A percentile compares a stretch with the other conserved stretches of the same genome.
Conservation (phyloP, 2,888 invertebrate species). For the Gastracanthus pulcherrimus region DNA sequence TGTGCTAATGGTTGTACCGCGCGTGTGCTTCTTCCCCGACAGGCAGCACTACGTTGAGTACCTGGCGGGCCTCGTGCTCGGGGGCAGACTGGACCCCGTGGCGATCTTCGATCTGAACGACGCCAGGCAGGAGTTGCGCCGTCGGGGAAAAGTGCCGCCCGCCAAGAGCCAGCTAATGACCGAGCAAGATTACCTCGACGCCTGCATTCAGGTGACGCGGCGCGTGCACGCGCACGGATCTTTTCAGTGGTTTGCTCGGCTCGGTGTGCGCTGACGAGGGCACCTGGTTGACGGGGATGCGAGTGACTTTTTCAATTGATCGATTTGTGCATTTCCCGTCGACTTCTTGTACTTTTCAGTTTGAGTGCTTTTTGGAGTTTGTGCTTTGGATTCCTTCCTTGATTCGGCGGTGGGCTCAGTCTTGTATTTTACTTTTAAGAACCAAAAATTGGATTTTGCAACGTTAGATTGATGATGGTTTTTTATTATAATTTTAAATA, state of each 20-base stretch:
- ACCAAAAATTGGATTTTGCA: too few relatives aligned
- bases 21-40: constrained; percentile 79
- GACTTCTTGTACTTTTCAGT: neutral
- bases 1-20: too few relatives aligned
- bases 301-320: too few relatives aligned
- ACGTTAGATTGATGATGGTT: too few relatives aligned
- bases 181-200: constrained; percentile 90
- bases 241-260: neutral
- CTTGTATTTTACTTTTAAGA: too few relatives aligned
- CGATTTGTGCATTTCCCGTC: too few relatives aligned
- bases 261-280: too few relatives aligned
- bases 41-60: constrained; percentile 98
- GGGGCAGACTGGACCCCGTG: constrained; percentile 91
- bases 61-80: constrained; percentile 92
- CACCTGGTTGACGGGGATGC: too few relatives aligned
- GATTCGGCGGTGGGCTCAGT: too few relatives aligned
- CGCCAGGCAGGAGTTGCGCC: constrained; percentile 91
- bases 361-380: neutral
- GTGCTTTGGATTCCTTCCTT: too few relatives aligned
- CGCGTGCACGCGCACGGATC: constrained; percentile 31
- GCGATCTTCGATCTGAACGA: constrained; percentile 92
- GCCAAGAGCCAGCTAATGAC: constrained; percentile 90
- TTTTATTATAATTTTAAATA: too few relatives aligned
- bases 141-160: constrained; percentile 90
- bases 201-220: constrained; percentile 89